Conservation (phyloP, 2,113 vertebrate species). For the Pseudopodoces humilis region DNA sequence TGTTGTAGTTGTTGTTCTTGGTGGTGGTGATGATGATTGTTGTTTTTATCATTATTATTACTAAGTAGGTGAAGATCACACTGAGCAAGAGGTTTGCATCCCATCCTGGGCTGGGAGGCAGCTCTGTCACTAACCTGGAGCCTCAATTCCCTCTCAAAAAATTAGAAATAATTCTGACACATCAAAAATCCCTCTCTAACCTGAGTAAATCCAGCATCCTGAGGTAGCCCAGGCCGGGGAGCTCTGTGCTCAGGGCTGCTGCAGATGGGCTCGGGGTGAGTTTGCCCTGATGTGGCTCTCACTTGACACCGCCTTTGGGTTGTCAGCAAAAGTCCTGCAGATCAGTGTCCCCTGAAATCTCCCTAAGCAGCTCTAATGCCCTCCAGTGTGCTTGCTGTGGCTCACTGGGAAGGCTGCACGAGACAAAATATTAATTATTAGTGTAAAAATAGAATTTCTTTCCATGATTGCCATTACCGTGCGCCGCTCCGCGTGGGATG, state of each 20-base stretch:
- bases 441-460: background rate
- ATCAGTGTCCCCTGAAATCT: constrained; percentile 52
- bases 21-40: background rate
- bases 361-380: constrained; percentile 35
- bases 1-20: background rate
- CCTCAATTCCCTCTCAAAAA: background rate
- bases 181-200: background rate
- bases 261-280: background rate
- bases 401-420: background rate
- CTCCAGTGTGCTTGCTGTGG: background rate
- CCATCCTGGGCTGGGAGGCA: background rate
- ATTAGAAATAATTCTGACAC: background rate
- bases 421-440: constrained; percentile 49
- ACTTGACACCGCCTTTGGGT: background rate
- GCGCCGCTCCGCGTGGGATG: background rate
- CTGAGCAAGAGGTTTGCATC: background rate
- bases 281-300: background rate
- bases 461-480: fast-evolving
- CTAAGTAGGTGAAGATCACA: background rate
- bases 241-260: background rate
- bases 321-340: constrained; percentile 9
- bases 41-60: too few species aligned
- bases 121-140: background rate
- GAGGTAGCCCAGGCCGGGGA: background rate
- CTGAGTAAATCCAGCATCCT: background rate